Base-by-base conservation (phyloP, 2,113 vertebrate species). In the Gymnocephalus cernua region DNA sequence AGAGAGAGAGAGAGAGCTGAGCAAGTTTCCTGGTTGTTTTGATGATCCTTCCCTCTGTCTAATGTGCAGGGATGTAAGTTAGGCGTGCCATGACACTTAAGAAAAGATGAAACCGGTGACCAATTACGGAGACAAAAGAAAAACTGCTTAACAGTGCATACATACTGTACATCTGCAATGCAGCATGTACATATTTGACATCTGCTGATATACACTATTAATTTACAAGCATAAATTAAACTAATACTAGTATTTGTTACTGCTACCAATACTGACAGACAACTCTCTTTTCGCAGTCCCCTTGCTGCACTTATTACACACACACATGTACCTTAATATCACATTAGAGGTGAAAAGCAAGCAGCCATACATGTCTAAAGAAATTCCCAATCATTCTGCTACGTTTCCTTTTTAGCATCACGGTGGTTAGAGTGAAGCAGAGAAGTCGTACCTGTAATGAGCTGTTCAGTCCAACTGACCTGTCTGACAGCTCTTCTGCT, bases 391-490 rank as follows among this genome's bases (percentile, higher is more conserved):
- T 50, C 11, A 65, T 79, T 76, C 35, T 23, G 66, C 35, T 21
- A 59, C 48, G 2, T 44, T 38, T 58, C 14, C 15, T 27, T 44
- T 53, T 21, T 10, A 10, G 14, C 21, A 9, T 32, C 14, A 53
- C 23, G 48, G 53, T 35, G 10, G 11, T 44, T 62, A 47, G 57
- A 44, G 44, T 69, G 21, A 57, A 71, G 74, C 19, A 32, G 38
- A 54, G 38, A 67, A 75, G 32, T 74, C 27, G 50, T 21, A 71
- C 6, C 18, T 69, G 47, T 82, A 77, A 66, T 79, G 50, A 69
- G 61, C 56, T 69, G 57, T 66, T 74, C 57, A 58, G 14, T 56
- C 58, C 19, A 18, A 21, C 50, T 21, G 61, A 71, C 41, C 73
- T 38, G 58, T 41, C 21, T 73, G 61, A 76, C 50, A 79, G 58